Evolutionary conservation across 2,113 vertebrate genomes (phyloP).

Genomic region (Mormyrus iriodes): DNA sequence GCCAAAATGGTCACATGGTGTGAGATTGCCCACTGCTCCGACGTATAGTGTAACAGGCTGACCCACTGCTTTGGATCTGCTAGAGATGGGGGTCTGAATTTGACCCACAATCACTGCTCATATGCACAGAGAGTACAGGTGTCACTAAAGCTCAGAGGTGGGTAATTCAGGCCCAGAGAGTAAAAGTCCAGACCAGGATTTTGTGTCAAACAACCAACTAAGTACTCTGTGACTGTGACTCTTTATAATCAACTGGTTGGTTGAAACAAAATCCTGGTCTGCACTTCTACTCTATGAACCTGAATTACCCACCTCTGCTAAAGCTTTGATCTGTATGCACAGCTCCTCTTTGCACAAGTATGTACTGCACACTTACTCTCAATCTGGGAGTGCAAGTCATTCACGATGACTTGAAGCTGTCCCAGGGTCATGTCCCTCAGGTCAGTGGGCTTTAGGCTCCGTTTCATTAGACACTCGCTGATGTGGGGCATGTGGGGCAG

Average conservation of each 20-base stretch:
- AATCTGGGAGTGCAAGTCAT: conserved; percentile 97
- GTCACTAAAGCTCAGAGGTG: too few relatives aligned
- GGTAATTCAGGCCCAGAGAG: too few relatives aligned
- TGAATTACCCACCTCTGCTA: too few relatives aligned
- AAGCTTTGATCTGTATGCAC: conserved; percentile 18
- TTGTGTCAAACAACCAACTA: too few relatives aligned
- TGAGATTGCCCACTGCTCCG: neutral
- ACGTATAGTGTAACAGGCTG: neutral
- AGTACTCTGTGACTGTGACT: too few relatives aligned
- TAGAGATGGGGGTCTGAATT: neutral
- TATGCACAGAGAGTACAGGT: neutral
- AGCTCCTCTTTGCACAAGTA: neutral
- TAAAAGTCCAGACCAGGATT: too few relatives aligned
- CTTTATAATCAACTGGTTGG: too few relatives aligned
- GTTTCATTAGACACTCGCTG: conserved; percentile 97
- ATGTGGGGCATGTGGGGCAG: conserved; percentile 97
- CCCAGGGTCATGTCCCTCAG: conserved; percentile 93
- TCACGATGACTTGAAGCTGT: conserved; percentile 97
- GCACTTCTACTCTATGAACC: too few relatives aligned
- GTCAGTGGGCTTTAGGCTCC: conserved; percentile 88
- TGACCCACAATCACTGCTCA: neutral
- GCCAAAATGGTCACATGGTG: neutral
- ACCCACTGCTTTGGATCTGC: neutral
- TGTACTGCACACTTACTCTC: conserved; percentile 76
- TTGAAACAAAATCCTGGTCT: too few relatives aligned